These are phyloP conservation scores for Sebastes variabilis DNA, from an alignment of 2,797 vertebrate genomes.

Conservation along the genomic window DNA sequence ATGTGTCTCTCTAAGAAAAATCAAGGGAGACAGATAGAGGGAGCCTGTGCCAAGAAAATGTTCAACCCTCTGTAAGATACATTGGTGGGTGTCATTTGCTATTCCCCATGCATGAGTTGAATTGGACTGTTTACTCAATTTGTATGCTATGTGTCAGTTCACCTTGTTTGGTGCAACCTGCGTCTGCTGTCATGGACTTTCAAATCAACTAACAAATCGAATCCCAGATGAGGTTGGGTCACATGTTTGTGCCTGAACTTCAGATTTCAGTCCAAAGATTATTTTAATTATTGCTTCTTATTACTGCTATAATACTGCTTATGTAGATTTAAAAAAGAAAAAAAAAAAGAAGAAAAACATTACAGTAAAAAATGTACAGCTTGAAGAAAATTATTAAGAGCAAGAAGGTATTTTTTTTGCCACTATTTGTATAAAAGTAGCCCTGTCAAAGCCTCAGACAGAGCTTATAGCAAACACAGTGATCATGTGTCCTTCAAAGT, in stretches of 20 bases:
- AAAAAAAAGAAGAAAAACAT: too few species aligned
- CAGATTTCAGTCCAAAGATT: neutral
- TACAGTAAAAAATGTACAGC: neutral
- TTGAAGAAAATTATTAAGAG: neutral
- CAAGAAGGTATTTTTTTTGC: neutral
- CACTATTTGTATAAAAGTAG: neutral
- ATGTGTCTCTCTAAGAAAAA: neutral
- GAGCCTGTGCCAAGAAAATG: slow-evolving; percentile 34
- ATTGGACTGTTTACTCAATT: slow-evolving; percentile 17
- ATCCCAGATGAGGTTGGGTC: neutral
- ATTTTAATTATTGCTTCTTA: neutral
- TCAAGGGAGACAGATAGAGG: slow-evolving; percentile 7
- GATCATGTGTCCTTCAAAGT: neutral
- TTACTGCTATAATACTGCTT: neutral
- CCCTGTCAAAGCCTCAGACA: neutral
- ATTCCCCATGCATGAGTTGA: slow-evolving; percentile 30
- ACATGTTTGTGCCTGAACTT: neutral
- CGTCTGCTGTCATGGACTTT: slow-evolving; percentile 5
- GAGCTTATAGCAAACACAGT: neutral
- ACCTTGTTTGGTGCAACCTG: slow-evolving; percentile 17
- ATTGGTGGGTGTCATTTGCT: slow-evolving; percentile 29
- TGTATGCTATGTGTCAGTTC: slow-evolving; percentile 20
- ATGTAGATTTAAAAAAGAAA: too few species aligned
- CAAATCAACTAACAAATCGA: slow-evolving; percentile 12
- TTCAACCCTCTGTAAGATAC: slow-evolving; percentile 39